Base-by-base conservation (phyloP, 2,888 invertebrate species). In the Chaitophorus viminalis region DNA sequence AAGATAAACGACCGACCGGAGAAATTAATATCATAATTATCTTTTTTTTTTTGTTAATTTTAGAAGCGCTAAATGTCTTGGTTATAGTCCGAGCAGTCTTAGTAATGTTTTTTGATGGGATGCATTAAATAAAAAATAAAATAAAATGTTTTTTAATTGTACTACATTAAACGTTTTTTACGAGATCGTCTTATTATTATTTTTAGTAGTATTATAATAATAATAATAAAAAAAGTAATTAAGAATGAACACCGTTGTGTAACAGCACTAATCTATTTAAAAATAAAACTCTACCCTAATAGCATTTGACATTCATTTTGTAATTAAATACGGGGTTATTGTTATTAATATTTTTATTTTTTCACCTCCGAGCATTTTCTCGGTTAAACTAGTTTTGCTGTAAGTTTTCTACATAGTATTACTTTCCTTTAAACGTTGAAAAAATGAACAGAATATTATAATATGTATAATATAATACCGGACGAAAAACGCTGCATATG, bases 91-190 rank as follows among this genome's bases (percentile, higher is more conserved):
- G 60, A 60, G 6, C 60, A 6, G 60, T 3, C 46, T 46, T 25
- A 81, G 81, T 81, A 81, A 81, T 68, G 68, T 68, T 68, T 68
- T 68, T 81, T 81, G 81, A 81, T 68, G 46, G 39, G 31, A n/a
- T 29, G 14, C 81, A 46, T 70, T 81, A 25, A 60, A 29, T 29
- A 65, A 68, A 60, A 79, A 31, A 77, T 25, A 79, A 68, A 81
- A 65, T 39, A 79, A 68, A 68, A n/a, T 81, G n/a, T 14, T 70
- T 68, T 81, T 81, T 81, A 81, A 81, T 70, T 81, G 81, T 81
- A 81, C 46, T 81, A 81, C 81, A 81, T 81, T 81, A 81, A 68
- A 81, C 46, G 39, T 81, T 81, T 81, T 81, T 81, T 81, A 81
- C 39, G 81, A 81, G 68, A 81, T 68, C 1, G 39, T 31, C 31